phyloP scores from a whole-genome alignment of 1,140 invertebrate species.

The Lasioglossum albipes region DNA sequence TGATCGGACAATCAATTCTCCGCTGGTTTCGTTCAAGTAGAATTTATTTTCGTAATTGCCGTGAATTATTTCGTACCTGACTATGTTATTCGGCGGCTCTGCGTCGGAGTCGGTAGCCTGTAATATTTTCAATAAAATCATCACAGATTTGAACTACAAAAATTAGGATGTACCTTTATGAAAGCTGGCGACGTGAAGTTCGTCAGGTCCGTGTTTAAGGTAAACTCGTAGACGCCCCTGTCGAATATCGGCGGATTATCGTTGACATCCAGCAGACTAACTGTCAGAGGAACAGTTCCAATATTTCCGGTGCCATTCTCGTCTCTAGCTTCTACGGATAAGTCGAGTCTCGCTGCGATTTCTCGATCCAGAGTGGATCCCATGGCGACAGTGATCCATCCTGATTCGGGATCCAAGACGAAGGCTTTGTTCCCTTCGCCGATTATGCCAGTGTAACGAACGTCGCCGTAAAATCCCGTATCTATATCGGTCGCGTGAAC shows the following conservation, averaged over 20 bases:
- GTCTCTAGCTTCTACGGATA: constrained; percentile 92
- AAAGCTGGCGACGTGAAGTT: constrained; percentile 87
- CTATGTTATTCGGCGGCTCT: constrained; percentile 91
- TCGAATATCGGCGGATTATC: constrained; percentile 92
- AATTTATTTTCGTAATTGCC: constrained; percentile 91
- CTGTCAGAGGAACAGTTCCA: constrained; percentile 85
- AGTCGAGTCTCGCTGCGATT: constrained; percentile 85
- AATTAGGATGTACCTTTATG: constrained; percentile 80
- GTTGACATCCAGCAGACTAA: constrained; percentile 91
- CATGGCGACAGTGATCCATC: constrained; percentile 88
- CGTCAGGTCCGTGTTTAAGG: constrained; percentile 86
- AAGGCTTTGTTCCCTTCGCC: constrained; percentile 88
- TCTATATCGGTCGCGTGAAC: constrained; percentile 88
- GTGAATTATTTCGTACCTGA: constrained; percentile 91
- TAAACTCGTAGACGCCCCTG: constrained; percentile 89
- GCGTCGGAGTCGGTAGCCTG: constrained; percentile 90
- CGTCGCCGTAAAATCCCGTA: constrained; percentile 85
- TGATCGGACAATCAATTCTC: constrained; percentile 82
- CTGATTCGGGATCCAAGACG: constrained; percentile 87
- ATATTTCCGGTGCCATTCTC: constrained; percentile 89
- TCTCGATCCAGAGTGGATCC: constrained; percentile 92
- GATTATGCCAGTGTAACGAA: constrained; percentile 88
- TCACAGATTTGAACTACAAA: too few relatives aligned
- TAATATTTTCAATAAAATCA: not conserved
- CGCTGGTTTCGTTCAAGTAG: constrained; percentile 87